Conservation (phyloP, 2,113 vertebrate genomes). For the Lophotis ruficrista region DNA sequence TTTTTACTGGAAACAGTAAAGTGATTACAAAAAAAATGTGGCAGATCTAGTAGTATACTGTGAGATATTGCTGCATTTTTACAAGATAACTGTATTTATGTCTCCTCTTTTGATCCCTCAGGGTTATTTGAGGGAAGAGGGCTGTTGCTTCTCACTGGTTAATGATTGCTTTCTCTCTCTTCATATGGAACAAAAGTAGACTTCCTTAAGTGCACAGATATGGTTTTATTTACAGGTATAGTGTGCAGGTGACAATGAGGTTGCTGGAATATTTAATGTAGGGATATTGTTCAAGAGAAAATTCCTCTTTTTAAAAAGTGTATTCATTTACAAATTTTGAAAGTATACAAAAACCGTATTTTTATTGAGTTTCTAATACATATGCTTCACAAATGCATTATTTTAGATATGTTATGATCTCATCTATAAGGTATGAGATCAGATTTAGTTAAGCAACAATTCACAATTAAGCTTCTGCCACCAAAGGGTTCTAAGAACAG, state of each 20-base stretch:
- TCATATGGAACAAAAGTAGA: background rate
- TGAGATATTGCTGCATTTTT: background rate
- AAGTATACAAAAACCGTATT: rapidly evolving
- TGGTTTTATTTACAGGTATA: background rate
- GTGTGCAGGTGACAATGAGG: background rate
- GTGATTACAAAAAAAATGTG: background rate
- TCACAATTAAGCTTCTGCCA: background rate
- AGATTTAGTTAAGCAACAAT: background rate
- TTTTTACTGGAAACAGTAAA: background rate
- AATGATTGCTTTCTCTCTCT: background rate
- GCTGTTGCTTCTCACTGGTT: background rate
- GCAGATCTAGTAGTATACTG: background rate
- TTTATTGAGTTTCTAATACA: background rate
- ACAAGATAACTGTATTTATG: background rate
- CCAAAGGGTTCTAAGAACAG: background rate
- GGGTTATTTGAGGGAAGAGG: background rate
- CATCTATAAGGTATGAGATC: background rate
- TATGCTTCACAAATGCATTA: background rate
- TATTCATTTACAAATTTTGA: background rate
- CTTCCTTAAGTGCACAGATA: background rate
- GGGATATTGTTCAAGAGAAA: background rate
- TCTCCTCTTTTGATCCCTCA: background rate
- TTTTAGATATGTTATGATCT: background rate
- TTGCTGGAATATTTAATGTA: background rate
- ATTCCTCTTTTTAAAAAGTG: background rate